Conservation (phyloP, 2,113 vertebrate species). For the Piaya cayana region DNA sequence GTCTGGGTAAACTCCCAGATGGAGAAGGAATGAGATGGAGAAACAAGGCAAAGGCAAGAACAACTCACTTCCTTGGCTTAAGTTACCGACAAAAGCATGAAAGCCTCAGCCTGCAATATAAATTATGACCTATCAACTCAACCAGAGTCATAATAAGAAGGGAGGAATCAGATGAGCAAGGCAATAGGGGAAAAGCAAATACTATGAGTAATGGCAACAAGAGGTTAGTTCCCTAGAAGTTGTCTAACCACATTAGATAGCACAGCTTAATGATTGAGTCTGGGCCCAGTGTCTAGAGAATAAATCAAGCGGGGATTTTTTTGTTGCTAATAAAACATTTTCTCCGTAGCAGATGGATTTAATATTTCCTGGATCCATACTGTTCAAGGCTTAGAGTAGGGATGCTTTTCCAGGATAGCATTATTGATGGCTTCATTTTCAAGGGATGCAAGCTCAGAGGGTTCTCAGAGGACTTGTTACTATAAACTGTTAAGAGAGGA, state of each 20-base stretch:
- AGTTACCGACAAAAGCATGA: conserved; percentile 63
- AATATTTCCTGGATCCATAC: conserved; percentile 68
- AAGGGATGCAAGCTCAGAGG: background rate
- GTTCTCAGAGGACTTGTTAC: conserved; percentile 3
- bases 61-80: conserved; percentile 64
- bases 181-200: conserved; percentile 65
- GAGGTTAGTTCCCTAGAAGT: conserved; percentile 67
- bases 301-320: conserved; percentile 61
- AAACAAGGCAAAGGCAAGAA: conserved; percentile 52
- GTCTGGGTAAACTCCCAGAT: conserved; percentile 7
- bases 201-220: conserved; percentile 66
- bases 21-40: conserved; percentile 11
- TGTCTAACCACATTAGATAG: conserved; percentile 75
- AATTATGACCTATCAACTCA: conserved; percentile 70
- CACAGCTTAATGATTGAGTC: conserved; percentile 38
- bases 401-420: conserved; percentile 43
- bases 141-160: conserved; percentile 64
- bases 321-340: conserved; percentile 69
- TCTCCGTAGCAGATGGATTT: conserved; percentile 65
- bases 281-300: conserved; percentile 57
- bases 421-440: background rate
- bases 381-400: conserved; percentile 16
- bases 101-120: conserved; percentile 49
- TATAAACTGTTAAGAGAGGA: background rate
- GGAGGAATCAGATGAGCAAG: conserved; percentile 69